These are phyloP conservation scores for Morphnarchus princeps DNA, from an alignment of 2,113 vertebrate species.

Conservation along the genomic window DNA sequence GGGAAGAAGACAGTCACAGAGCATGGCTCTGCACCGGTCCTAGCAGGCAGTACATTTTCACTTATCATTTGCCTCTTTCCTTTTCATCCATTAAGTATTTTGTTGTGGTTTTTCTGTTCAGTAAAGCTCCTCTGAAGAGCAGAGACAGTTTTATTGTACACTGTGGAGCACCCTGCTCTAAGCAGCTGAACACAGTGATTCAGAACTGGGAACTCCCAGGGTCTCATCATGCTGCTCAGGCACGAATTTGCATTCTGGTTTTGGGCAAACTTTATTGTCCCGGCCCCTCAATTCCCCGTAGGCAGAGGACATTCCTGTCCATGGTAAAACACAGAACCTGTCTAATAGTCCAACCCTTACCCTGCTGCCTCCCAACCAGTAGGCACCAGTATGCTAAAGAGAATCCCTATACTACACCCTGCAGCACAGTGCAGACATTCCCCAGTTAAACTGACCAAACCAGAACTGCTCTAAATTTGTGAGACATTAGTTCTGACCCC, in stretches of 20 bases:
- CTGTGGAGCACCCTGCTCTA: background rate
- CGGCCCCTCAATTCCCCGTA: background rate
- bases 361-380: background rate
- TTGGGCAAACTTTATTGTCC: background rate
- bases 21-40: background rate
- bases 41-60: background rate
- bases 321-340: background rate
- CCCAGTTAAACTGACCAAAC: background rate
- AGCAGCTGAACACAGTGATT: background rate
- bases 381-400: background rate
- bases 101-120: background rate
- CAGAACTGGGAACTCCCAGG: background rate
- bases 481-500: background rate
- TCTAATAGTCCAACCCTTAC: background rate
- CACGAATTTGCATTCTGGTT: background rate
- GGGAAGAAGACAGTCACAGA: background rate
- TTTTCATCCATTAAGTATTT: background rate
- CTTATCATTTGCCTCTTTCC: background rate
- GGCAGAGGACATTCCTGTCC: background rate
- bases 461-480: background rate
- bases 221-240: background rate
- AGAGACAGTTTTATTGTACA: background rate
- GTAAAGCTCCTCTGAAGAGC: background rate
- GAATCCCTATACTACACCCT: background rate
- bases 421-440: background rate